phyloP scores from a whole-genome alignment of 2,888 invertebrate species.

The Antheraea yamamai region DNA sequence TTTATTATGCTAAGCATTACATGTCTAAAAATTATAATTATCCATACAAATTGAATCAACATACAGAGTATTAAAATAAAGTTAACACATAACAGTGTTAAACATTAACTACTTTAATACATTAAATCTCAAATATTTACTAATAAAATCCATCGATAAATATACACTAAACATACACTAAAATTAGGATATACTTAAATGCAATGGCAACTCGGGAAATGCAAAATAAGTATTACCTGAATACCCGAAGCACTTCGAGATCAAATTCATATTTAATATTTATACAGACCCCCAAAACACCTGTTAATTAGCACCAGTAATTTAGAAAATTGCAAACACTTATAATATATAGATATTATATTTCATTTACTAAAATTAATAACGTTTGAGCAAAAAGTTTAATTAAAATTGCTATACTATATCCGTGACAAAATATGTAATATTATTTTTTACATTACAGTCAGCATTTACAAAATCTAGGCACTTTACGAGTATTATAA shows the following conservation, averaged over 20 bases:
- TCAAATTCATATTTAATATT: conserved; percentile 8
- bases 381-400: background rate
- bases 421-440: background rate
- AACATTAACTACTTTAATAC: background rate
- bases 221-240: background rate
- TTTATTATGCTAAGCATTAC: background rate
- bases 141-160: background rate
- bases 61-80: background rate
- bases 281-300: conserved; percentile 7
- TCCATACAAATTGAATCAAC: background rate
- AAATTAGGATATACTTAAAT: conserved; percentile 1
- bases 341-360: background rate
- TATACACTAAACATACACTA: background rate
- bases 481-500: background rate
- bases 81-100: background rate
- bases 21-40: background rate
- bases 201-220: conserved; percentile 4
- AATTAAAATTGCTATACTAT: background rate
- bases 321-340: background rate
- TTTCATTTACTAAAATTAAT: background rate
- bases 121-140: background rate
- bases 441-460: background rate
- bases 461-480: background rate
- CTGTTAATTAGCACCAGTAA: background rate
- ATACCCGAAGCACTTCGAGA: conserved; percentile 11